phyloP scores from a whole-genome alignment of 1,140 invertebrate species.

The Harlomillsia oculata region DNA sequence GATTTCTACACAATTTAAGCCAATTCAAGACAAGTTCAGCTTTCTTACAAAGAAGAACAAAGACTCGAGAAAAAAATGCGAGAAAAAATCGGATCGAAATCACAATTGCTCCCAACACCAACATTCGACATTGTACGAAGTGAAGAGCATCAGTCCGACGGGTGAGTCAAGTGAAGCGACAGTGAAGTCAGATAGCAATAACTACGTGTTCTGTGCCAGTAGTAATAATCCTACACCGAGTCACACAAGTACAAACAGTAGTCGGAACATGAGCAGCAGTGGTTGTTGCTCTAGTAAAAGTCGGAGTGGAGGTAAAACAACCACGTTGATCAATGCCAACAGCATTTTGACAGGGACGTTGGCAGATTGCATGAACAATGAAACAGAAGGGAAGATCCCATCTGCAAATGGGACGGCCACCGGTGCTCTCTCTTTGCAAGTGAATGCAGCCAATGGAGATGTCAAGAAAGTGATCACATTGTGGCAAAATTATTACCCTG shows the following conservation, averaged over 20 bases:
- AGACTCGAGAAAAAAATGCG: slow-evolving; percentile 13
- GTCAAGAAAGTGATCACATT: slow-evolving; percentile 31
- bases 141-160: slow-evolving; percentile 21
- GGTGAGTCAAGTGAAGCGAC: slow-evolving; percentile 21
- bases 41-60: slow-evolving; percentile 20
- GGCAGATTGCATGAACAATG: slow-evolving; percentile 7
- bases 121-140: slow-evolving; percentile 4
- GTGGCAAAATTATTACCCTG: slow-evolving; percentile 35
- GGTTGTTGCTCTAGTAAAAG: no score
- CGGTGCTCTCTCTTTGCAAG: slow-evolving; percentile 22
- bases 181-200: slow-evolving; percentile 3
- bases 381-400: slow-evolving; percentile 24
- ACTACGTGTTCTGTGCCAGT: slow-evolving; percentile 12
- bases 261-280: slow-evolving; percentile 1
- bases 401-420: slow-evolving; percentile 24
- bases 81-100: background rate
- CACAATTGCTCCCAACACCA: background rate
- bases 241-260: slow-evolving; percentile 9
- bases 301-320: background rate
- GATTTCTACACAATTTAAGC: background rate
- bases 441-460: slow-evolving; percentile 24
- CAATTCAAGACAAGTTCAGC: slow-evolving; percentile 21
- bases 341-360: background rate
- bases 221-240: slow-evolving; percentile 16
- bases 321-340: slow-evolving; percentile 1